A percentile compares a stretch with the other conserved stretches of the same genome.
Conservation (phyloP, 1,140 invertebrate species). For the Arion vulgaris region DNA sequence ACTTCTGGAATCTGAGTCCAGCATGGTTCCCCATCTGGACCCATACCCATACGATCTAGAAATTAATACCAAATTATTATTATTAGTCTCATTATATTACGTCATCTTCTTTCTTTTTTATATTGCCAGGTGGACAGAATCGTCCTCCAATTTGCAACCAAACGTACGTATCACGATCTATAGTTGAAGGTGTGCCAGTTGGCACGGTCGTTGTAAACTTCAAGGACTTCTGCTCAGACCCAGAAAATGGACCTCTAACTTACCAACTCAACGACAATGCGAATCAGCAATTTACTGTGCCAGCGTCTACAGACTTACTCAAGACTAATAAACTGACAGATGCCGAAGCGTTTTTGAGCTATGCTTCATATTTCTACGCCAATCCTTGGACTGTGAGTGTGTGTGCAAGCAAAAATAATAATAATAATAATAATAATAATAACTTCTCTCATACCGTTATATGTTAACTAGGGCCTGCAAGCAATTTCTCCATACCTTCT, state of each 20-base stretch:
- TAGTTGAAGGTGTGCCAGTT: background rate
- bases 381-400: background rate
- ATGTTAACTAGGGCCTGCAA: no score
- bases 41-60: no score
- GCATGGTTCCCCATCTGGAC: no score
- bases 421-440: no score
- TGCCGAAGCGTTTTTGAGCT: background rate
- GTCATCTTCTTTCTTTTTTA: no score
- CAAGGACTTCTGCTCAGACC: background rate
- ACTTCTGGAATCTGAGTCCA: no score
- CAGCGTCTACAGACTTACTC: background rate
- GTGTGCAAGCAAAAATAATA: background rate
- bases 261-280: background rate
- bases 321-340: background rate
- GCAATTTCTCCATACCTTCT: no score
- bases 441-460: no score
- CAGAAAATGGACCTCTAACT: background rate
- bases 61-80: no score
- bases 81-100: no score
- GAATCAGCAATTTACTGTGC: background rate
- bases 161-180: background rate
- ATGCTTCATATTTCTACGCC: background rate
- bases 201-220: background rate
- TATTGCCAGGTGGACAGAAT: conserved; percentile 3
- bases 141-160: background rate